Percentiles rank a stretch among this genome's conserved stretches.
Conservation (phyloP, 92 coral and sea anemone species). For the Parazoanthus atlanticus region DNA sequence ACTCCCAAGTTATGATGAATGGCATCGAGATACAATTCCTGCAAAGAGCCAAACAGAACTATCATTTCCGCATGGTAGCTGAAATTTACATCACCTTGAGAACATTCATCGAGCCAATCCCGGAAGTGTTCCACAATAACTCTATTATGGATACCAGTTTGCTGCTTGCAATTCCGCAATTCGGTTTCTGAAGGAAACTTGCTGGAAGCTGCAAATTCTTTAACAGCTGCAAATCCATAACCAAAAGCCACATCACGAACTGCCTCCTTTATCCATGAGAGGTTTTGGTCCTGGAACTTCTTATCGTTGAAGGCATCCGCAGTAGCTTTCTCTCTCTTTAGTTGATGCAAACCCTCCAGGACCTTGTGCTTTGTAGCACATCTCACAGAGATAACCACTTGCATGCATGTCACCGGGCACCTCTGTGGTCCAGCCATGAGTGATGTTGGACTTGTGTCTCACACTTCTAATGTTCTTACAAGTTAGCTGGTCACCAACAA, state of each 20-base stretch:
- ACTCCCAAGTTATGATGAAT: constrained; percentile 20
- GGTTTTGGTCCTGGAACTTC: constrained; percentile 44
- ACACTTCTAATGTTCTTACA: constrained; percentile 43
- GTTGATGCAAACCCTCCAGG: constrained; percentile 33
- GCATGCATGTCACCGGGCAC: constrained; percentile 42
- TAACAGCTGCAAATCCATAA: constrained; percentile 34
- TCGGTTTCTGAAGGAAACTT: constrained; percentile 9
- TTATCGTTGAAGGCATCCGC: constrained; percentile 27
- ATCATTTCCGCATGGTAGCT: constrained; percentile 39
- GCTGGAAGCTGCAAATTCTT: constrained; percentile 15
- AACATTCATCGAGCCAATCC: constrained; percentile 10
- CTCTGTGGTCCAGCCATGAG: constrained; percentile 21
- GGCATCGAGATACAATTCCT: constrained; percentile 3
- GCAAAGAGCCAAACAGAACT: constrained; percentile 20
- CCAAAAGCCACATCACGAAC: constrained; percentile 31
- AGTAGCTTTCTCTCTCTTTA: constrained; percentile 15
- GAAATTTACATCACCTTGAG: neutral
- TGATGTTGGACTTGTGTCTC: neutral
- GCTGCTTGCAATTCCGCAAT: neutral
- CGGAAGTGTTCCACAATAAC: constrained; percentile 25
- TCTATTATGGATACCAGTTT: constrained; percentile 26
- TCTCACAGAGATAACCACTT: constrained; percentile 24
- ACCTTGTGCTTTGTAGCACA: constrained; percentile 30
- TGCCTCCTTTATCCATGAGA: constrained; percentile 24
- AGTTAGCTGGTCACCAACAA: neutral